These are phyloP conservation scores for Dicrurus megarhynchus DNA, from an alignment of 2,113 vertebrate species.

Conservation along the genomic window DNA sequence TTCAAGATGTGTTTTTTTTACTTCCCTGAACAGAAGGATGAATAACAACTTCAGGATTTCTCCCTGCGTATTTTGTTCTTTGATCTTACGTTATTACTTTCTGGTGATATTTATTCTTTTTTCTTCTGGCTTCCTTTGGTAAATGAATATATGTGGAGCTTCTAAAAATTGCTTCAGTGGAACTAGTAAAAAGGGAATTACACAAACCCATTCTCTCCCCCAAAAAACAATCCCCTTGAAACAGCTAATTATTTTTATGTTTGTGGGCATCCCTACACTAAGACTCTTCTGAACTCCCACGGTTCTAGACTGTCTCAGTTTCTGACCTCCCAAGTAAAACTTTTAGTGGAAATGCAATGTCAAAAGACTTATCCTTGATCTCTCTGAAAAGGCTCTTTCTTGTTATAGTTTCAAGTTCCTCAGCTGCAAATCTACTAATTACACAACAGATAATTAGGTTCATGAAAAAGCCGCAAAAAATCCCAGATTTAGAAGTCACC, in stretches of 20 bases:
- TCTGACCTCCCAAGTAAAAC: constrained; percentile 28
- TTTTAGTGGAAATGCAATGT: background rate
- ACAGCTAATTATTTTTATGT: constrained; percentile 4
- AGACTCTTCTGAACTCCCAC: background rate
- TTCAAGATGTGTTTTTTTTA: background rate
- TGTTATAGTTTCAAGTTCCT: background rate
- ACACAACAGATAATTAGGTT: background rate
- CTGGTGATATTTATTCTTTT: background rate
- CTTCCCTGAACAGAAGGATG: background rate
- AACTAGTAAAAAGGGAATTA: background rate
- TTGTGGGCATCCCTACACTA: background rate
- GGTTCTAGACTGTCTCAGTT: background rate
- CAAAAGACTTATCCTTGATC: constrained; percentile 10
- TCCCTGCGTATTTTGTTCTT: background rate
- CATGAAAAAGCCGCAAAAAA: background rate
- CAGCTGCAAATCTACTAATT: background rate
- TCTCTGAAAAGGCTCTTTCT: background rate
- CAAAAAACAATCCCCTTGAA: background rate
- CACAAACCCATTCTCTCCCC: background rate
- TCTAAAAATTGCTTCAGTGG: background rate
- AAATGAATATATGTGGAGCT: background rate
- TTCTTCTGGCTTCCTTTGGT: background rate
- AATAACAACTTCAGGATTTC: background rate
- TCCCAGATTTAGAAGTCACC: background rate
- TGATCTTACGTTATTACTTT: background rate